Base-by-base conservation (phyloP, 2,113 vertebrate species). In the Protomyctophum bolini region DNA sequence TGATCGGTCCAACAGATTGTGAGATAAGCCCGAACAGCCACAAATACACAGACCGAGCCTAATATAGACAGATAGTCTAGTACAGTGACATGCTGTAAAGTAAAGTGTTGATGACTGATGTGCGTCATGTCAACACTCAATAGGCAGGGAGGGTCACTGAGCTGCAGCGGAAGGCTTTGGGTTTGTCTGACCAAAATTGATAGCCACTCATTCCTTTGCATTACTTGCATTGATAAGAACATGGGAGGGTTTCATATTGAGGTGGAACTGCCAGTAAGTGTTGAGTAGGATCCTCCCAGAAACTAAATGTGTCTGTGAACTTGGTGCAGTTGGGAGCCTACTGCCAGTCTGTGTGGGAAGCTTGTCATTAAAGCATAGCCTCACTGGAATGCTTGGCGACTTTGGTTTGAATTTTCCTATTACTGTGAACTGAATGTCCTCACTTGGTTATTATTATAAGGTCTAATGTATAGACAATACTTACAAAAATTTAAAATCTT, bases 131-230 rank as follows among this genome's bases (percentile, higher is more conserved):
- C 33, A 41, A 41, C 5, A 41, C 33, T 6, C 5, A 41, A 41
- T 41, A 47, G 65, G 61, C 66, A 51, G 68, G 74, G 45, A 72
- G n/a, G 64, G 66, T 72, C 57, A 58, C 65, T n/a, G 33, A 73
- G 78, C 70, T 72, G 79, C 64, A 57, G 55, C 52, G 10, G 62
- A 77, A 28, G 76, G 56, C 70, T 66, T 63, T 56, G 41, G 10
- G 47, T 73, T 76, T 79, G 76, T 73, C 72, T 76, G 67, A 50
- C 33, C 63, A 59, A 66, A 75, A 88, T 82, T 78, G 68, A 73
- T 59, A 70, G 72, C 63, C 8, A 47, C 50, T 84, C 70, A 81
- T 70, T 74, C 56, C 72, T 46, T 67, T 65, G 83, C 45, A 68
- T 65, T 70, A 48, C 57, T 72, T 61, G 72, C 41, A 57, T 58